These are phyloP conservation scores for Stichodactyla helianthus DNA, from an alignment of 64 coral and sea anemone species.

Conservation along the genomic window DNA sequence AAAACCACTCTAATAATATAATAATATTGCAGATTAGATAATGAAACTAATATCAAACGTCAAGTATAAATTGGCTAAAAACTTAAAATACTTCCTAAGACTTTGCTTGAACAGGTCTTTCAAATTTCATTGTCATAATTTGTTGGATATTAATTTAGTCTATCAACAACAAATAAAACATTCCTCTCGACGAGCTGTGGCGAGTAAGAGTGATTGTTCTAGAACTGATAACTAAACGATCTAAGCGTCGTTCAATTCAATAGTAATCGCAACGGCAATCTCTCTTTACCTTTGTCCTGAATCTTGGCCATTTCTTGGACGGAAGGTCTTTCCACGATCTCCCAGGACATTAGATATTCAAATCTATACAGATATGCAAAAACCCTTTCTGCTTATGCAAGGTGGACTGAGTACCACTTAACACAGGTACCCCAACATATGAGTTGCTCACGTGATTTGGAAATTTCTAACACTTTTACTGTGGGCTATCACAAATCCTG, in stretches of 20 bases:
- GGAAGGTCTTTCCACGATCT: slow-evolving; percentile 44
- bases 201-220: neutral
- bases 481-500: too few relatives aligned
- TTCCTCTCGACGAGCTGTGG: neutral
- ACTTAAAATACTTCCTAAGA: too few relatives aligned
- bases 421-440: neutral
- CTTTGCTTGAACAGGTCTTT: too few relatives aligned
- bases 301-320: slow-evolving; percentile 52
- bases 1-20: too few relatives aligned
- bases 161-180: neutral
- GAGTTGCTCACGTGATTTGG: neutral
- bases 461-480: too few relatives aligned
- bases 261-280: neutral
- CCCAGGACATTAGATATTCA: slow-evolving; percentile 24
- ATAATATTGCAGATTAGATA: too few relatives aligned
- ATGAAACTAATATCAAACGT: too few relatives aligned
- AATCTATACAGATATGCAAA: neutral
- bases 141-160: neutral
- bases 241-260: neutral
- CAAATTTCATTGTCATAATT: neutral
- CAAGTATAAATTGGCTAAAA: too few relatives aligned
- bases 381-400: neutral
- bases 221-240: neutral
- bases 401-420: neutral
- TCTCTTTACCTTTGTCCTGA: slow-evolving; percentile 34